phyloP scores from a whole-genome alignment of 2,113 vertebrate species.

The Mirounga angustirostris region DNA sequence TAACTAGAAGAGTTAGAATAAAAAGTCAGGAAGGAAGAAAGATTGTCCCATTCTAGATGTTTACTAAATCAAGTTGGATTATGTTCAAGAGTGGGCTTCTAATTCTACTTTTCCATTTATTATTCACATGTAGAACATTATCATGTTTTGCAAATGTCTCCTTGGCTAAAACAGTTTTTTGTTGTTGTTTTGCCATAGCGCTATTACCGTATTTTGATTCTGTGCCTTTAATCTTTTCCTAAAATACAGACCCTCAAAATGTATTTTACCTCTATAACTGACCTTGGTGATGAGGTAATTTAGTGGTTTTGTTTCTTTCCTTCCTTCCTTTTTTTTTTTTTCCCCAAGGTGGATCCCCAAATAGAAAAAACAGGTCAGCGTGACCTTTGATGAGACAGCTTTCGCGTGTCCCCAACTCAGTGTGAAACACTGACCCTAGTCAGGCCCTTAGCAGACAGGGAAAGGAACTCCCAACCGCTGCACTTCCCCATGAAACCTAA shows the following conservation, averaged over 20 bases:
- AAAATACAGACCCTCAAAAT: constrained; percentile 47
- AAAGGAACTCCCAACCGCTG: background rate
- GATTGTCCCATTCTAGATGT: background rate
- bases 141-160: constrained; percentile 5
- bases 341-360: background rate
- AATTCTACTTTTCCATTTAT: constrained; percentile 2
- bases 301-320: background rate
- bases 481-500: background rate
- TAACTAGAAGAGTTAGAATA: background rate
- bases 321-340: background rate
- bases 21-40: background rate
- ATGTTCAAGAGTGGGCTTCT: constrained; percentile 20
- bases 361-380: background rate
- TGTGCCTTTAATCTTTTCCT: background rate
- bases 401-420: background rate
- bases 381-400: background rate
- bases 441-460: background rate
- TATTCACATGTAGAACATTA: constrained; percentile 29
- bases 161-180: background rate
- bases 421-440: background rate
- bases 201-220: constrained; percentile 18
- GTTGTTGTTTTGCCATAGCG: background rate
- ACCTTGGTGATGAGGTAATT: background rate
- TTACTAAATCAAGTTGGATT: constrained; percentile 5
- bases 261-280: background rate